Percentiles rank a stretch among this genome's conserved stretches.
Evolutionary conservation across 2,888 invertebrate genomes (phyloP).

Genomic region (Apotomis capreana): DNA sequence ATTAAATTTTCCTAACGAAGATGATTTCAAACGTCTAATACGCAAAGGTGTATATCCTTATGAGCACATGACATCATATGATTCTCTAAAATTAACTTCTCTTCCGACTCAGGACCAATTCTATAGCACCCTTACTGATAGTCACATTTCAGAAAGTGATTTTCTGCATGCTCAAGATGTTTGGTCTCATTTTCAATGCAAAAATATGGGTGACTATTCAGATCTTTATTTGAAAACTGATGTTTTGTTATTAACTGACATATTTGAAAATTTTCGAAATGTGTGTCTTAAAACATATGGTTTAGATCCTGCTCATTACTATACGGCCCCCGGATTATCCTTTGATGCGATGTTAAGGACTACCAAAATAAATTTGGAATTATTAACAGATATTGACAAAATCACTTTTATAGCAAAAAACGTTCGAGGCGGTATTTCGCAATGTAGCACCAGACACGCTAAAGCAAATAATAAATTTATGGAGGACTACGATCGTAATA

Average conservation of each 20-base stretch:
- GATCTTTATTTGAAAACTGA: slow-evolving; percentile 28
- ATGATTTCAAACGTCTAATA: slow-evolving; percentile 12
- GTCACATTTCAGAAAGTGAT: slow-evolving; percentile 15
- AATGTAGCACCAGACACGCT: slow-evolving; percentile 3
- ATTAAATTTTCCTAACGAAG: not conserved
- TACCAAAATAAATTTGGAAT: too few species aligned
- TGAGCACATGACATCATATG: not conserved
- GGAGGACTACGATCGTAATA: slow-evolving; percentile 8
- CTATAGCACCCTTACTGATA: slow-evolving; percentile 28
- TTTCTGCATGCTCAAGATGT: slow-evolving; percentile 21
- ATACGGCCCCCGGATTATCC: too few species aligned
- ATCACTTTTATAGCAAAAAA: not conserved
- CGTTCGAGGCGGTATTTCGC: not conserved
- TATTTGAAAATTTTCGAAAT: slow-evolving; percentile 43
- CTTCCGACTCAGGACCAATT: slow-evolving; percentile 32
- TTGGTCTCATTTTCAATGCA: slow-evolving; percentile 35
- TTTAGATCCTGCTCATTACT: too few species aligned
- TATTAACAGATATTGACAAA: too few species aligned
- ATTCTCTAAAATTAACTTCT: slow-evolving; percentile 14
- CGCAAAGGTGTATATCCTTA: slow-evolving; percentile 22
- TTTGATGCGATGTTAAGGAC: too few species aligned
- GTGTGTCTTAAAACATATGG: slow-evolving; percentile 11
- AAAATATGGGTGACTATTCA: slow-evolving; percentile 35
- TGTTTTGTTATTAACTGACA: slow-evolving; percentile 19
- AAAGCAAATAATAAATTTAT: slow-evolving; percentile 10